These are phyloP conservation scores for Thunnus albacares DNA, from an alignment of 2,797 vertebrate species.

Conservation along the genomic window DNA sequence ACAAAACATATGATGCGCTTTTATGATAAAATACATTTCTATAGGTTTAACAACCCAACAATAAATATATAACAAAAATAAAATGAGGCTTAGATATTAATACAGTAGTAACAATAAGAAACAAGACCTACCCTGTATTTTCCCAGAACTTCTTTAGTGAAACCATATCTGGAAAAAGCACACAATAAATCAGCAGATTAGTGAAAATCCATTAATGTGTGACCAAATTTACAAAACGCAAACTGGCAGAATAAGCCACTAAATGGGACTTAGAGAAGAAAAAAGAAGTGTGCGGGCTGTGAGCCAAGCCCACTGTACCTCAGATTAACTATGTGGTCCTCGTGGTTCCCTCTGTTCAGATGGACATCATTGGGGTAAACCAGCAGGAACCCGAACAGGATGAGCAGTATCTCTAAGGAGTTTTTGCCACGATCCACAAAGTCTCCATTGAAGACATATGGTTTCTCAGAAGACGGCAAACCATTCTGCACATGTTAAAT, in stretches of 20 bases:
- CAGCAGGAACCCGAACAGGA: slow-evolving; percentile 93
- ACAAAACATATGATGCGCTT: too few species aligned
- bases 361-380: slow-evolving; percentile 93
- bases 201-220: not conserved
- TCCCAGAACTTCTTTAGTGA: slow-evolving; percentile 94
- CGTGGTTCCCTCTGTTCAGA: slow-evolving; percentile 95
- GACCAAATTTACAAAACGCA: not conserved
- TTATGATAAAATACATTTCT: not conserved
- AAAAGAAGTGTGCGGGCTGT: not conserved
- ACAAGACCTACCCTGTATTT: slow-evolving; percentile 92
- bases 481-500: slow-evolving; percentile 88
- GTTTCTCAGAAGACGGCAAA: slow-evolving; percentile 92
- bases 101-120: too few species aligned
- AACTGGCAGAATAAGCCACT: not conserved
- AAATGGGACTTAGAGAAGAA: not conserved
- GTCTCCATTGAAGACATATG: slow-evolving; percentile 95
- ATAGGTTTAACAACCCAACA: not conserved
- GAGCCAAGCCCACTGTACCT: slow-evolving; percentile 78
- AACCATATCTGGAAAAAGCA: slow-evolving; percentile 91
- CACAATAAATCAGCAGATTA: slow-evolving; percentile 25
- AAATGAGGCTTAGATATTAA: not conserved
- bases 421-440: slow-evolving; percentile 94
- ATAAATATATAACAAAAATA: not conserved
- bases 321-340: slow-evolving; percentile 95
- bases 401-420: slow-evolving; percentile 93